Evolutionary conservation across 2,888 invertebrate genomes (phyloP).

Genomic region (Patella ulyssiponensis): DNA sequence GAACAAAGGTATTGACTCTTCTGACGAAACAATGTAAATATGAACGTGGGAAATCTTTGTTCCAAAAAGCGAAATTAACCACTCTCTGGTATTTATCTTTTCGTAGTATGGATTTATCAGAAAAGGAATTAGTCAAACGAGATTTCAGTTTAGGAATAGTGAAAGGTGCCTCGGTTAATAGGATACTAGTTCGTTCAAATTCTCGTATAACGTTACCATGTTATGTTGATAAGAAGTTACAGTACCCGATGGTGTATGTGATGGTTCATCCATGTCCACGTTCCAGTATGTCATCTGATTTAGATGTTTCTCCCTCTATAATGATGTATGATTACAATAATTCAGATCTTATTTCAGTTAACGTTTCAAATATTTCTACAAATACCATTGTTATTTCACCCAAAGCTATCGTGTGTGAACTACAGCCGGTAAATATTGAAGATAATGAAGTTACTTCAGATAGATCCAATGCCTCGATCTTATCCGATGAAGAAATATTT

Average conservation of each 20-base stretch:
- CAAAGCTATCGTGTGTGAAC: conserved; percentile 14
- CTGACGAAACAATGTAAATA: not conserved
- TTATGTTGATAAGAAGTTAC: not conserved
- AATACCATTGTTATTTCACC: not conserved
- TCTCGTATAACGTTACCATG: not conserved
- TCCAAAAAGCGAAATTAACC: not conserved
- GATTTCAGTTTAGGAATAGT: not conserved
- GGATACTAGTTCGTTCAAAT: not conserved
- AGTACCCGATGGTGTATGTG: not conserved
- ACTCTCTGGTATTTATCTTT: not conserved
- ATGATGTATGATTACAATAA: no score
- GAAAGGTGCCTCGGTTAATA: not conserved
- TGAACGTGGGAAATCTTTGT: not conserved
- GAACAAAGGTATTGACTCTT: not conserved
- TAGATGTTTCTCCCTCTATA: not conserved
- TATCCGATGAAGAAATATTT: not conserved
- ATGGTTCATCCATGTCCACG: not conserved
- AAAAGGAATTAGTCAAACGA: not conserved
- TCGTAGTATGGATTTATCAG: not conserved
- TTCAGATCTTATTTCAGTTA: not conserved
- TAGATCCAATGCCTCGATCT: not conserved
- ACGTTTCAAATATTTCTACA: not conserved
- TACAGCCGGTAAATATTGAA: conserved; percentile 4
- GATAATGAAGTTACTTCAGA: not conserved
- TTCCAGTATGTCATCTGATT: not conserved